Evolutionary conservation across 2,113 vertebrate genomes (phyloP), one percentile per base, ranked within the genome.

Genomic region (Semnornis frantzii): DNA sequence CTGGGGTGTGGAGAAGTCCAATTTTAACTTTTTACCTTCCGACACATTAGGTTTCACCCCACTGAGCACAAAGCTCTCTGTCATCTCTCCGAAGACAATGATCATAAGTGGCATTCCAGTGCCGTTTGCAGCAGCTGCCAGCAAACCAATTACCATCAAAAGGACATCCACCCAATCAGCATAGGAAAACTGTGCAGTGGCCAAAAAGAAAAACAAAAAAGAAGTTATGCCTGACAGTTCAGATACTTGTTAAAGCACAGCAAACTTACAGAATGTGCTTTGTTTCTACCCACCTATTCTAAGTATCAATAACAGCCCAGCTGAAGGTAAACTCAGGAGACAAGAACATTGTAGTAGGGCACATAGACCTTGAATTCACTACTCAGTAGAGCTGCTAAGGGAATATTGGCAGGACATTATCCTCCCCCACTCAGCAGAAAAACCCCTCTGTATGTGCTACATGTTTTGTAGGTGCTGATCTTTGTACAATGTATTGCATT

Each of bases 81-180:
- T 99, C 98, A 99, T 98, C 6, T 98, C 96, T 54, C 98, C 98
- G 87, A 98, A 99, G 76, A 99, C 88, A 28, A 99, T 81, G 33
- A 98, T 96, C 98, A 98, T 97, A 59, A 98, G 91, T 4, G 98
- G 98, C 55, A 98, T 92, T 27, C 97, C 97, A 7, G 96, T 94
- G 3, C 99, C 98, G 12, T 98, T 97, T 60, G 63, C 95, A 85
- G 97, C 91, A 3, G 98, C 97, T 97, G 98, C 89, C 6, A 98
- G 12, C 8, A 97, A 91, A 55, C 97, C 99, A 57, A 97, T 2
- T 6, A 97, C 2, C 95, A 99, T 97, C 92, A 99, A 87, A 37
- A 98, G 17, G 33, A 97, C 80, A 93, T 99, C 98, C 82, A 87
- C 25, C 10, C 58, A 8, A 23, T 98, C 97, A 50, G 98, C 97